These are phyloP conservation scores for Seira sanloemensis DNA, from an alignment of 2,888 invertebrate species.

Conservation along the genomic window DNA sequence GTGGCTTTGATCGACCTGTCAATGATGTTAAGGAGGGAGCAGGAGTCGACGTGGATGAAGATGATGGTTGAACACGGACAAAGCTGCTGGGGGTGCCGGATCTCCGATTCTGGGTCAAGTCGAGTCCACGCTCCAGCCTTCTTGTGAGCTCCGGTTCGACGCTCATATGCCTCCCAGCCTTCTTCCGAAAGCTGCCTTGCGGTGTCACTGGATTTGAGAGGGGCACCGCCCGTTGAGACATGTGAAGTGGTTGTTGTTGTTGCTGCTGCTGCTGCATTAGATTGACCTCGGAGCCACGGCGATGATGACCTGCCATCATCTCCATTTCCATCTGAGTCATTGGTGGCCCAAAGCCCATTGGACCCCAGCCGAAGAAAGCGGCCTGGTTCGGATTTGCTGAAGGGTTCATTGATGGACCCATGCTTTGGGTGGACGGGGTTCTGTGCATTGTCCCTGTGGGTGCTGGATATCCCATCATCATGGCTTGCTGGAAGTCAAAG, in stretches of 20 bases:
- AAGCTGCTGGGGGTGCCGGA: constrained; percentile 63
- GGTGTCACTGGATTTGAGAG: constrained; percentile 69
- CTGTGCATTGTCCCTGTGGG: constrained; percentile 64
- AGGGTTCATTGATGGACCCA: constrained; percentile 59
- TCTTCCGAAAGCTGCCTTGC: constrained; percentile 68
- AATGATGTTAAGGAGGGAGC: neutral
- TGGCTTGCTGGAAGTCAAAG: constrained; percentile 59
- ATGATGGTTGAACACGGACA: constrained; percentile 43
- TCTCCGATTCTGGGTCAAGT: constrained; percentile 45
- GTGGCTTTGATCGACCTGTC: constrained; percentile 25
- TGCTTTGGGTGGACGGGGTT: constrained; percentile 69
- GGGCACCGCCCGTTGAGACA: constrained; percentile 58
- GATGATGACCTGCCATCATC: constrained; percentile 53
- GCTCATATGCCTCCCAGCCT: constrained; percentile 54
- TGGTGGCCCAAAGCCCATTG: constrained; percentile 62
- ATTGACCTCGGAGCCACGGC: constrained; percentile 66
- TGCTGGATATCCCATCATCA: constrained; percentile 64
- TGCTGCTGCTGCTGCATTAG: constrained; percentile 36
- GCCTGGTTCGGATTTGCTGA: constrained; percentile 44
- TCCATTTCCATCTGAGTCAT: constrained; percentile 66
- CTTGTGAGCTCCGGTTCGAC: constrained; percentile 52
- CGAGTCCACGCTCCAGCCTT: constrained; percentile 37
- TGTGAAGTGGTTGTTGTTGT: constrained; percentile 1
- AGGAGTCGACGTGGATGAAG: constrained; percentile 15
- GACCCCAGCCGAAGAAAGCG: constrained; percentile 63